Conservation (phyloP, 2,113 vertebrate genomes). For the Alectura lathami region DNA sequence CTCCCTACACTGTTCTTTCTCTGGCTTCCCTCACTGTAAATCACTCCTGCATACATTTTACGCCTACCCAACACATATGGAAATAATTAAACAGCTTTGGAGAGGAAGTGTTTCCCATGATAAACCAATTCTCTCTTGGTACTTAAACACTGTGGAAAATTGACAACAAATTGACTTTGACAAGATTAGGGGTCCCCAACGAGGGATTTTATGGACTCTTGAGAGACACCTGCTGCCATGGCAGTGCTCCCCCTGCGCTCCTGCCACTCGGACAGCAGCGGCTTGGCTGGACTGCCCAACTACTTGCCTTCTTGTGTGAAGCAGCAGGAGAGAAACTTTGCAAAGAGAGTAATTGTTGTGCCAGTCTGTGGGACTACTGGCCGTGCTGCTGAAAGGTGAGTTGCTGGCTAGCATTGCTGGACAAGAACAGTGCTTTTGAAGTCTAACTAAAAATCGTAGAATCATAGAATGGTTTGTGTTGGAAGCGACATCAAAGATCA, state of each 20-base stretch:
- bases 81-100: constrained; percentile 37
- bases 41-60: not conserved
- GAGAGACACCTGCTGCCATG: not conserved
- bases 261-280: accelerated
- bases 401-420: not conserved
- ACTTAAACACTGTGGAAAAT: not conserved
- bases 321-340: not conserved
- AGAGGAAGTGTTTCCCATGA: not conserved
- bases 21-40: not conserved
- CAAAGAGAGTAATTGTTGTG: not conserved
- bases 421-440: not conserved
- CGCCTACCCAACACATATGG: not conserved
- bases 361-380: not conserved
- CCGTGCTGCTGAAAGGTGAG: accelerated
- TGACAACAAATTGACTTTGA: constrained; percentile 14
- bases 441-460: not conserved
- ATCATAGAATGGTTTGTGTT: no score
- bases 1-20: not conserved
- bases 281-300: not conserved
- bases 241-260: accelerated
- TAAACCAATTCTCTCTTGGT: constrained; percentile 13
- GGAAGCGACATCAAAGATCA: no score
- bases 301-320: not conserved
- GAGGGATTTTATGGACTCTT: not conserved
- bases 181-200: not conserved